Conservation (phyloP, 2,888 invertebrate species). For the Limnephilus marmoratus region DNA sequence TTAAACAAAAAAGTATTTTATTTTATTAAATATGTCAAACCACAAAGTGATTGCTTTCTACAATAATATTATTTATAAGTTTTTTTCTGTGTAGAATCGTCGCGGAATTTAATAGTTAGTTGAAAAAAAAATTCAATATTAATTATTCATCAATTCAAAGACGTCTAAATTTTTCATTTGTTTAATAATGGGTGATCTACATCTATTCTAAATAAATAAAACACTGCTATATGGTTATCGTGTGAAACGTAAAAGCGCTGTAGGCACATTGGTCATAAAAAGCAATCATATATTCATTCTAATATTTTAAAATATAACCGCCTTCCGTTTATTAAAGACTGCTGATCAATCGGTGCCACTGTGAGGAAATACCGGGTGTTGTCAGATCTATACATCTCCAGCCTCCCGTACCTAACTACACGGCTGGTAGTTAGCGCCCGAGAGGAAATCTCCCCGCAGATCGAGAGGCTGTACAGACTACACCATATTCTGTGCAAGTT, state of each 20-base stretch:
- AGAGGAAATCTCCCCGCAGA: constrained; percentile 2
- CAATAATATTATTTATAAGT: no score
- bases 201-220: background rate
- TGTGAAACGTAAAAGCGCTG: background rate
- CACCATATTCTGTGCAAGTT: background rate
- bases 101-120: no score
- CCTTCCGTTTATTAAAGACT: background rate
- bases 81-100: no score
- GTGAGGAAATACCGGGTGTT: background rate
- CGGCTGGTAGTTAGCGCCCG: constrained; percentile 7
- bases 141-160: background rate
- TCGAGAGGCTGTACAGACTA: background rate
- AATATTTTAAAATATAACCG: background rate
- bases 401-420: background rate
- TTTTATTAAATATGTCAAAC: no score
- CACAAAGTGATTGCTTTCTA: no score
- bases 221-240: background rate
- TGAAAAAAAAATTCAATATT: no score
- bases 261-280: background rate
- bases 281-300: background rate
- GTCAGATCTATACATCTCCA: background rate
- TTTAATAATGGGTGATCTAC: background rate
- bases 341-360: background rate
- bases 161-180: background rate
- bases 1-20: no score